Conservation (phyloP, 2,888 invertebrate genomes). For the Stramonita haemastoma region DNA sequence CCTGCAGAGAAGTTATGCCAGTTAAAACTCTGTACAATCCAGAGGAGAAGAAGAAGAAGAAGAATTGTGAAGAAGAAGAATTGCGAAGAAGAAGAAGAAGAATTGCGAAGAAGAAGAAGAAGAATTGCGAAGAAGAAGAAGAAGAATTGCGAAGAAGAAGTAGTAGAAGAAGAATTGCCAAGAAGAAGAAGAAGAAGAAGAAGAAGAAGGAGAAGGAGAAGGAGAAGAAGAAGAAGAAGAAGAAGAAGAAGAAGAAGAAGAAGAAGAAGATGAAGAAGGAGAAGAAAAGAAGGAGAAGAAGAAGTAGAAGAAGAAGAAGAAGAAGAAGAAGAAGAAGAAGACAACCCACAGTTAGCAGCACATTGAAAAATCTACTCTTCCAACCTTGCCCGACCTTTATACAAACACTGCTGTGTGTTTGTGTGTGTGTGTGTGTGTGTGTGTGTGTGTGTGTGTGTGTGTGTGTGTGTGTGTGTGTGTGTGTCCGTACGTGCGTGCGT, state of each 20-base stretch:
- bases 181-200: background rate
- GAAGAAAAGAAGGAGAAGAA: background rate
- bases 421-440: slow-evolving; percentile 15
- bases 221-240: background rate
- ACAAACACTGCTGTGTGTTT: background rate
- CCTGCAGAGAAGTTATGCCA: too few species aligned
- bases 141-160: too few species aligned
- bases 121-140: too few species aligned
- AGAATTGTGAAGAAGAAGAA: too few species aligned
- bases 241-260: background rate
- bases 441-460: background rate
- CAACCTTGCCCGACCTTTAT: too few species aligned
- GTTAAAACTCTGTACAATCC: too few species aligned
- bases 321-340: background rate
- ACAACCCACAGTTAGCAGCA: background rate
- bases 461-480: slow-evolving; percentile 19
- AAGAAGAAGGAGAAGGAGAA: background rate
- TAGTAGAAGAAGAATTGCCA: too few species aligned
- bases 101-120: too few species aligned
- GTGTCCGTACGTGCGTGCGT: background rate
- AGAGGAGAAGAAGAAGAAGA: background rate
- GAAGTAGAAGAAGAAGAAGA: background rate
- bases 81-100: too few species aligned
- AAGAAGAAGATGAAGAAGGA: background rate
- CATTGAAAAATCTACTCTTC: background rate